Percentiles rank a stretch among this genome's conserved stretches.
Evolutionary conservation across 37 sponge, comb jelly and placozoan genomes (phyloP).

Genomic region (Halichondria panicea): DNA sequence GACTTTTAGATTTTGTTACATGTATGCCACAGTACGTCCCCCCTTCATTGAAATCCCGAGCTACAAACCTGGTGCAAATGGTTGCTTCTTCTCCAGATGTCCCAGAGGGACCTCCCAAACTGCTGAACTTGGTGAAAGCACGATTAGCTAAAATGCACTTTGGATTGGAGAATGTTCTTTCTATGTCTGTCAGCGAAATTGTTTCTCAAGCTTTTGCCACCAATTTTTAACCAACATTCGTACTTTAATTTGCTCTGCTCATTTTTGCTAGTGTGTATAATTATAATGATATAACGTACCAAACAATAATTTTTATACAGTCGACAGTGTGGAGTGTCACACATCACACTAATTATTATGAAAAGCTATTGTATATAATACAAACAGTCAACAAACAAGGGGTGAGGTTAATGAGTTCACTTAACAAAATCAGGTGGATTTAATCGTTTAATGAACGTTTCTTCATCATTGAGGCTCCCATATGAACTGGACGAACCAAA

Average conservation of each 20-base stretch:
- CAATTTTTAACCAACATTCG: no score
- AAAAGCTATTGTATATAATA: no score
- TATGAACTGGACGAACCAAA: constrained; percentile 25
- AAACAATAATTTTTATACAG: background rate
- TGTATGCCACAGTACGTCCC: constrained; percentile 3
- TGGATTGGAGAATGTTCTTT: constrained; percentile 10
- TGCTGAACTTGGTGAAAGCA: constrained; percentile 7
- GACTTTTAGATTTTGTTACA: constrained; percentile 1
- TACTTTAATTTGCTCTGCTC: background rate
- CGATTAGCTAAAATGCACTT: constrained; percentile 9
- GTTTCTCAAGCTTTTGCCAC: background rate
- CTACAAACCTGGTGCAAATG: constrained; percentile 1
- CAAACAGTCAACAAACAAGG: no score
- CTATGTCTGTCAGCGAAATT: constrained; percentile 18
- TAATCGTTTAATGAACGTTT: background rate
- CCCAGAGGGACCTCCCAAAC: background rate
- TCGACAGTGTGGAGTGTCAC: constrained; percentile 1
- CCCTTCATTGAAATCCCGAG: background rate
- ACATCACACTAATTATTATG: no score
- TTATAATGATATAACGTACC: background rate
- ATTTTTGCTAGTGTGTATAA: background rate
- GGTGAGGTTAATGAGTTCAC: no score
- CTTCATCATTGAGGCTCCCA: constrained; percentile 33
- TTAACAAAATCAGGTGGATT: no score
- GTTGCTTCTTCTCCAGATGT: background rate